Conservation (phyloP, 2,888 invertebrate species). For the Drosophila niveifrons region DNA sequence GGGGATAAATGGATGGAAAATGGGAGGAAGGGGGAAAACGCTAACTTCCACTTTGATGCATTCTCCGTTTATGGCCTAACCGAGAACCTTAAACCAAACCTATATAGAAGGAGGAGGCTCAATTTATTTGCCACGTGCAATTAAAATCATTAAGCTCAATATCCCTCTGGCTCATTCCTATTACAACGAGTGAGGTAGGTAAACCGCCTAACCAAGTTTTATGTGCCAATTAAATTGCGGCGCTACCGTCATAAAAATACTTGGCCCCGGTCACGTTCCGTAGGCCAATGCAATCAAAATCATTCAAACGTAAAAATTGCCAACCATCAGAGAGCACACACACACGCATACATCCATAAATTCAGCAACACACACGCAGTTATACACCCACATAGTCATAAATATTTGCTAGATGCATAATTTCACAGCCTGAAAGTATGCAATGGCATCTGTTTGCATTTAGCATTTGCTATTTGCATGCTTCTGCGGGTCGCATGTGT, state of each 20-base stretch:
- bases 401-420: constrained; percentile 70
- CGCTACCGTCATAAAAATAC: constrained; percentile 54
- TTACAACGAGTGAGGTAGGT: constrained; percentile 16
- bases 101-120: constrained; percentile 3
- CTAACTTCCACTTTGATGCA: constrained; percentile 40
- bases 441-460: constrained; percentile 63
- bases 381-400: constrained; percentile 14
- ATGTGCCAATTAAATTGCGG: constrained; percentile 61
- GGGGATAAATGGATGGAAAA: background rate
- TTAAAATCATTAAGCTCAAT: constrained; percentile 50
- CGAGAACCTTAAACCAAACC: constrained; percentile 6
- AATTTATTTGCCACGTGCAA: constrained; percentile 38
- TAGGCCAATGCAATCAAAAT: constrained; percentile 54
- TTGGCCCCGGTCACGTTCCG: constrained; percentile 9
- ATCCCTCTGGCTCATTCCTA: background rate
- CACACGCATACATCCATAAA: constrained; percentile 12
- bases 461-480: constrained; percentile 55
- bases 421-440: constrained; percentile 67
- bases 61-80: constrained; percentile 30
- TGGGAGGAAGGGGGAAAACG: background rate
- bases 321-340: constrained; percentile 27
- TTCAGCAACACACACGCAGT: constrained; percentile 5
- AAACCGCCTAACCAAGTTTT: constrained; percentile 47
- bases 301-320: constrained; percentile 62
- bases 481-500: constrained; percentile 15